Percentiles rank a stretch among this genome's conserved stretches.
These are phyloP conservation scores for Pyralis farinalis DNA, from an alignment of 2,888 invertebrate species.

Conservation along the genomic window DNA sequence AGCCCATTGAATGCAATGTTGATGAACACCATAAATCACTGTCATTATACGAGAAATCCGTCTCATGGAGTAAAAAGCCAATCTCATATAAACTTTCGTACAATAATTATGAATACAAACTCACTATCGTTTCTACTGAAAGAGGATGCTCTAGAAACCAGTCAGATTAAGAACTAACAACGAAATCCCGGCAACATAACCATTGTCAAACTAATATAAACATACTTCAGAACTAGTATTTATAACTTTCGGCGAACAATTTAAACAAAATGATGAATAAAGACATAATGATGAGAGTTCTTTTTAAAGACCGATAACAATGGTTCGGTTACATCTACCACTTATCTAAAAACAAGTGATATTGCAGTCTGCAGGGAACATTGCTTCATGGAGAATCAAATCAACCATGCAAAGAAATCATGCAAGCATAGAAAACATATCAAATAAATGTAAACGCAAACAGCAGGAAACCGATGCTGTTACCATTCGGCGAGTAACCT, in stretches of 20 bases:
- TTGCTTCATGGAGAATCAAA: conserved; percentile 28
- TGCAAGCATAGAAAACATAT: neutral
- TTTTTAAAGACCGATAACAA: conserved; percentile 41
- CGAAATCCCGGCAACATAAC: neutral
- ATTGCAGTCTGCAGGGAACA: conserved; percentile 20
- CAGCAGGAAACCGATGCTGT: conserved; percentile 25
- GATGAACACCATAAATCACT: conserved; percentile 20
- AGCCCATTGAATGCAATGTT: conserved; percentile 24
- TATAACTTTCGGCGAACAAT: conserved; percentile 39
- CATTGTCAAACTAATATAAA: neutral
- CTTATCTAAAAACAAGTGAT: conserved; percentile 16
- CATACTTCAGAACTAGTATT: conserved; percentile 8
- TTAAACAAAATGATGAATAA: conserved; percentile 35
- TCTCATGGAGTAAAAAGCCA: conserved; percentile 21
- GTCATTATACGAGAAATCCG: conserved; percentile 30
- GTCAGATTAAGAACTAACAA: neutral
- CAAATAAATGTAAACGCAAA: conserved; percentile 5
- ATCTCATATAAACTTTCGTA: conserved; percentile 11
- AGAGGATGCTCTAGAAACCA: neutral
- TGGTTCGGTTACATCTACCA: conserved; percentile 36
- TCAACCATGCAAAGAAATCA: too few relatives aligned
- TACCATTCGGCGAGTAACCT: conserved; percentile 25
- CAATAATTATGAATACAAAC: conserved; percentile 9
- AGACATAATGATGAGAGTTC: conserved; percentile 45
- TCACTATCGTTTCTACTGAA: neutral